Evolutionary conservation across 2,888 invertebrate genomes (phyloP), one percentile per base, ranked within the genome.

Genomic region (Trachelus troglodyta): DNA sequence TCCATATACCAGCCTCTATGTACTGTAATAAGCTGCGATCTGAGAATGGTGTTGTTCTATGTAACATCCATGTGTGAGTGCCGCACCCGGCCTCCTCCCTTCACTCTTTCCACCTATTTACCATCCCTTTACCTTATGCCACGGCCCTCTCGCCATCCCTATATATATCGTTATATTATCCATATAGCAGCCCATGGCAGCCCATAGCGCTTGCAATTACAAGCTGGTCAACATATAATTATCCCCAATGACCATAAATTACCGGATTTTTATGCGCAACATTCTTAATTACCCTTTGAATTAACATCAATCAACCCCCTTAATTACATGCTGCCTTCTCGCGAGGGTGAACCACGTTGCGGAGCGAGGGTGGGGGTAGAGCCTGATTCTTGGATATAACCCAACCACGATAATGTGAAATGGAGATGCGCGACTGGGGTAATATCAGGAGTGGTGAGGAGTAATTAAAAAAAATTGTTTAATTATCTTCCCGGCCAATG

Each of bases 221-320:
- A 91, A 91, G 89, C 90, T 90, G 91, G 90, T 91, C 91, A 91
- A 91, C 91, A 91, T 91, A 91, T 91, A 90, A 91, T 91, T 91
- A 91, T 91, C 88, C 86, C 88, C 90, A 91, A 91, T 91, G 91
- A 91, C 91, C 89, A 91, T 91, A 91, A 91, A 91, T 91, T 91
- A 91, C 90, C 85, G 89, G 86, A 91, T 91, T 91, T 91, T 91
- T 91, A 91, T 91, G 90, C 91, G 89, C 91, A 91, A 89, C 90
- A 90, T 91, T 91, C 91, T 91, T 91, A 91, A 91, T 91, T 91
- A 91, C 91, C 91, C 91, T 91, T 91, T 91, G 91, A 91, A 91
- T 91, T 91, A 91, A 91, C 91, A 91, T 91, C 91, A 91, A 91
- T 91, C 91, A 91, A 91, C 89, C 89, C 89, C 87, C 88, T 90